Evolutionary conservation across 2,797 vertebrate species (phyloP).

Genomic region (Odontamblyopus rebecca): DNA sequence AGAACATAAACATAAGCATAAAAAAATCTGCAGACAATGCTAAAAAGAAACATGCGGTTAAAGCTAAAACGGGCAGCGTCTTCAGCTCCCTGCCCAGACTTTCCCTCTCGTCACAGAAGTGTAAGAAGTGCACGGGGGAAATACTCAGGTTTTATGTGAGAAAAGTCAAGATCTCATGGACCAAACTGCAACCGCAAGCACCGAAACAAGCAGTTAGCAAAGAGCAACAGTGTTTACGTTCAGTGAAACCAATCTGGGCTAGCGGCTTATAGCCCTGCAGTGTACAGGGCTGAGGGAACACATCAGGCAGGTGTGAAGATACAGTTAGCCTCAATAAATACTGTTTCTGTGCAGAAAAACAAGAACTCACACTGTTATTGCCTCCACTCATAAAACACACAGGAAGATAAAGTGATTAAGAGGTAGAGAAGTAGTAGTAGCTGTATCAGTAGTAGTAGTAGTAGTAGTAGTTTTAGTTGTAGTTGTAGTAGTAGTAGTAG

Average conservation of each 20-base stretch:
- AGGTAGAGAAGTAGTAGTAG: no score
- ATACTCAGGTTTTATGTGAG: conserved; percentile 7
- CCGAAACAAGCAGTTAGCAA: conserved; percentile 29
- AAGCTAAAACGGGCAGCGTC: not conserved
- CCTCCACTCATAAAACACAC: no score
- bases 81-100: conserved; percentile 9
- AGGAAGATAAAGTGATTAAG: no score
- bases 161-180: conserved; percentile 17
- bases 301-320: not conserved
- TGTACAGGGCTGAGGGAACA: not conserved
- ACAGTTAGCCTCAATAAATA: not conserved
- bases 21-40: not conserved
- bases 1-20: no score
- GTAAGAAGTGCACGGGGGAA: conserved; percentile 42
- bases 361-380: no score
- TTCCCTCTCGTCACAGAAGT: conserved; percentile 62
- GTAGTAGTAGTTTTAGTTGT: no score
- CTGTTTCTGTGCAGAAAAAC: not conserved
- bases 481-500: no score
- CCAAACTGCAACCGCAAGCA: conserved; percentile 2
- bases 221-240: conserved; percentile 13
- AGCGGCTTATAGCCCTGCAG: conserved; percentile 38
- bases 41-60: not conserved
- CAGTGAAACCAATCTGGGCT: conserved; percentile 6
- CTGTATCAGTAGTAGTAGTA: no score